Conservation (phyloP, 2,797 vertebrate species). For the Cynodonichthys magdalenae region DNA sequence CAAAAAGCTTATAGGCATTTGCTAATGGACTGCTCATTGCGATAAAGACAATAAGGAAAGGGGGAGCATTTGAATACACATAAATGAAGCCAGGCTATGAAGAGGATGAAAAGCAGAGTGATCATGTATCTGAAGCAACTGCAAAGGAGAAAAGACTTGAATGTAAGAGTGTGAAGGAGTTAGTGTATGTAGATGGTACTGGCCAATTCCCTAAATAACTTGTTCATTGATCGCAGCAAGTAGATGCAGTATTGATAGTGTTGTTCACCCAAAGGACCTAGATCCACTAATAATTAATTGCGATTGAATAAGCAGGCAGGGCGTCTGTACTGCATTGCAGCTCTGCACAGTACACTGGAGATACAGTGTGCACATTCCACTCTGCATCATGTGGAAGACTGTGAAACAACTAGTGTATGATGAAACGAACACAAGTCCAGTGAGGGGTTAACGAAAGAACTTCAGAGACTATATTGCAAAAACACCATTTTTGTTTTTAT, state of each 20-base stretch:
- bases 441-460: background rate
- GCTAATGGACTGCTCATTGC: constrained; percentile 74
- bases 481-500: too few relatives aligned
- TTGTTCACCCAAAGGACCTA: constrained; percentile 75
- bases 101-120: constrained; percentile 16
- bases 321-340: constrained; percentile 70
- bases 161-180: constrained; percentile 25
- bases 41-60: constrained; percentile 27
- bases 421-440: constrained; percentile 3
- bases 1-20: constrained; percentile 77
- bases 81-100: constrained; percentile 22
- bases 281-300: constrained; percentile 78
- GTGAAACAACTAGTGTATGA: background rate
- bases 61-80: constrained; percentile 25
- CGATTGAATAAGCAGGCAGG: constrained; percentile 61
- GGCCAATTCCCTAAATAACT: constrained; percentile 76
- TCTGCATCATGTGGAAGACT: background rate
- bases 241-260: constrained; percentile 82
- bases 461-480: background rate
- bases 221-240: constrained; percentile 79
- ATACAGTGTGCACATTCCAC: constrained; percentile 23
- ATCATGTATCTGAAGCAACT: constrained; percentile 9
- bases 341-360: constrained; percentile 35
- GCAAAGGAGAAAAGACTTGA: constrained; percentile 23
- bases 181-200: constrained; percentile 21